Conservation (phyloP, 2,113 vertebrate species). For the Cephalopholis sonnerati region DNA sequence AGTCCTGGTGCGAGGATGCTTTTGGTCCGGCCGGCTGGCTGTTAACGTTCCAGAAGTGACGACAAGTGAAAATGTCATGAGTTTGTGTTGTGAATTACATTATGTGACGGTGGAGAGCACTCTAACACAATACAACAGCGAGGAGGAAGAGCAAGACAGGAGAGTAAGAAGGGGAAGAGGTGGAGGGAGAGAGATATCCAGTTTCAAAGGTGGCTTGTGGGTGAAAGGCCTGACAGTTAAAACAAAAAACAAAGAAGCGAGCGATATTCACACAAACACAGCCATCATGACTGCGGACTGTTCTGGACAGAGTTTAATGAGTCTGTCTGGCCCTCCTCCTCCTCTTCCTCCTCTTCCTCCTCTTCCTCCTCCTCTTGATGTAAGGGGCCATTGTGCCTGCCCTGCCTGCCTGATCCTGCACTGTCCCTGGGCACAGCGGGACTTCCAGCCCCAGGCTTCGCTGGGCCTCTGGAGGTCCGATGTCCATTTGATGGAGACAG, state of each 20-base stretch:
- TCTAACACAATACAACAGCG: slow-evolving; percentile 54
- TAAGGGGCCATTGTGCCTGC: slow-evolving; percentile 85
- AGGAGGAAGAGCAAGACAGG: slow-evolving; percentile 31
- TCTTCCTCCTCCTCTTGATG: slow-evolving; percentile 81
- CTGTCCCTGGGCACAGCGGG: slow-evolving; percentile 84
- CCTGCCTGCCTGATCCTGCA: slow-evolving; percentile 71
- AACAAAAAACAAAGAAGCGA: slow-evolving; percentile 64
- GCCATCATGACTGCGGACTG: slow-evolving; percentile 91
- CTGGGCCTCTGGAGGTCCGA: slow-evolving; percentile 86
- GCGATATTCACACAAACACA: slow-evolving; percentile 67
- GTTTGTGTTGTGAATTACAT: slow-evolving; percentile 21
- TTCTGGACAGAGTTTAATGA: slow-evolving; percentile 97
- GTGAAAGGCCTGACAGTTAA: slow-evolving; percentile 64
- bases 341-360: slow-evolving; percentile 85
- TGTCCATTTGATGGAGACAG: slow-evolving; percentile 90
- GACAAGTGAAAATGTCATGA: neutral
- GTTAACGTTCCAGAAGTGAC: neutral
- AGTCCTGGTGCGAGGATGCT: slow-evolving; percentile 14
- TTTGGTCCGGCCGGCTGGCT: slow-evolving; percentile 28
- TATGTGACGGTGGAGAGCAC: slow-evolving; percentile 11
- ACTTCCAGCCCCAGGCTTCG: slow-evolving; percentile 79
- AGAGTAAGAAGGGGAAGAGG: neutral
- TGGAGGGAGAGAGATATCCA: slow-evolving; percentile 23
- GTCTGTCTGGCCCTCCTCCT: slow-evolving; percentile 83
- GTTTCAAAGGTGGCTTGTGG: slow-evolving; percentile 32